Conservation (phyloP, 2,113 vertebrate genomes). For the Sylvia atricapilla region DNA sequence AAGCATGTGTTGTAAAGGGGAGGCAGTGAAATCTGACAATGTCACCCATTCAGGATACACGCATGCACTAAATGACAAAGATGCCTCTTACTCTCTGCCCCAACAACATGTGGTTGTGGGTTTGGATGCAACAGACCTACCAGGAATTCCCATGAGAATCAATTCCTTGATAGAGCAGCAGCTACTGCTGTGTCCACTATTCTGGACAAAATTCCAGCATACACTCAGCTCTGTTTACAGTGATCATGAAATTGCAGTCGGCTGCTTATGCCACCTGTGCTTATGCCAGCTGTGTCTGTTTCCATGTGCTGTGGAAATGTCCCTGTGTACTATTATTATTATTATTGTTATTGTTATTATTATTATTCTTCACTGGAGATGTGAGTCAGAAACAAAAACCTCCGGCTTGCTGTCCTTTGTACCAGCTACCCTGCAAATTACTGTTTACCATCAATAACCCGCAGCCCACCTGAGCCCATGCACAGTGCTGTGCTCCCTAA, state of each 20-base stretch:
- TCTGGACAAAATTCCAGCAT: neutral
- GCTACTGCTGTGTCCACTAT: neutral
- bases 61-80: neutral
- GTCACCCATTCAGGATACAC: neutral
- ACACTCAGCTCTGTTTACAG: neutral
- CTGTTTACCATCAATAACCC: neutral
- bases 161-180: neutral
- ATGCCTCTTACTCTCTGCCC: accelerated
- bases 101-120: neutral
- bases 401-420: neutral
- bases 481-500: accelerated
- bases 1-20: neutral
- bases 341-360: neutral
- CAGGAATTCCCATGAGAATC: neutral
- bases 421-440: neutral
- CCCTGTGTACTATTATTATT: neutral
- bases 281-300: neutral
- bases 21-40: neutral
- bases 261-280: neutral
- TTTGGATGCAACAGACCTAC: neutral
- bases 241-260: neutral
- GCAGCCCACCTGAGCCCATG: neutral
- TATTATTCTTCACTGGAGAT: neutral
- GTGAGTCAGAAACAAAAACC: neutral
- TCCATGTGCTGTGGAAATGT: neutral